phyloP scores from a whole-genome alignment of 1,140 invertebrate genomes.

The Diorhabda sublineata region DNA sequence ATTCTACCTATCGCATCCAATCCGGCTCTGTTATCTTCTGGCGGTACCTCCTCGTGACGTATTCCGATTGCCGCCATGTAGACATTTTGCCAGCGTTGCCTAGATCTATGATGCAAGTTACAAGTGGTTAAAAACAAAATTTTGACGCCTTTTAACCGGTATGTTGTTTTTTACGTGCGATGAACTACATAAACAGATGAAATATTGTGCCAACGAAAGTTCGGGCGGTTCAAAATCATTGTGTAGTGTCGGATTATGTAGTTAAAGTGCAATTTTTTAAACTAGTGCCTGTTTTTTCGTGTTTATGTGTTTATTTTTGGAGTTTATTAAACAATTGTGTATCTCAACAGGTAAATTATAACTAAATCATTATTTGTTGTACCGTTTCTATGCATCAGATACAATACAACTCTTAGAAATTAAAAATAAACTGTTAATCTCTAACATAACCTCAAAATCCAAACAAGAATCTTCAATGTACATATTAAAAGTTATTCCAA shows the following conservation, averaged over 20 bases:
- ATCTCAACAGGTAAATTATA: too few relatives aligned
- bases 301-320: not conserved
- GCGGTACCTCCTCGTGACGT: constrained; percentile 26
- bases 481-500: too few relatives aligned
- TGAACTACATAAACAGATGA: not conserved
- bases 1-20: not conserved
- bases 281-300: not conserved
- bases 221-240: not conserved
- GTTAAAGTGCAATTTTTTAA: not conserved
- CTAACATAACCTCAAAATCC: too few relatives aligned
- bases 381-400: too few relatives aligned
- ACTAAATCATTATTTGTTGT: too few relatives aligned
- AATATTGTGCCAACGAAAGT: not conserved
- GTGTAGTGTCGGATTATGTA: not conserved
- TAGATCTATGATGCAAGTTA: constrained; percentile 15
- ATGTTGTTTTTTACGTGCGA: constrained; percentile 12
- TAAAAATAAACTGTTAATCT: too few relatives aligned
- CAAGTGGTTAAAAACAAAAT: constrained; percentile 27
- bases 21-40: constrained; percentile 8
- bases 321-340: not conserved
- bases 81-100: constrained; percentile 22
- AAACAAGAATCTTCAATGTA: too few relatives aligned
- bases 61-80: constrained; percentile 28
- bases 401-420: too few relatives aligned
- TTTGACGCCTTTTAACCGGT: constrained; percentile 19